Percentiles rank a stretch among this genome's conserved stretches.
Conservation (phyloP, 2,888 invertebrate species). For the Serrognathus titanus region DNA sequence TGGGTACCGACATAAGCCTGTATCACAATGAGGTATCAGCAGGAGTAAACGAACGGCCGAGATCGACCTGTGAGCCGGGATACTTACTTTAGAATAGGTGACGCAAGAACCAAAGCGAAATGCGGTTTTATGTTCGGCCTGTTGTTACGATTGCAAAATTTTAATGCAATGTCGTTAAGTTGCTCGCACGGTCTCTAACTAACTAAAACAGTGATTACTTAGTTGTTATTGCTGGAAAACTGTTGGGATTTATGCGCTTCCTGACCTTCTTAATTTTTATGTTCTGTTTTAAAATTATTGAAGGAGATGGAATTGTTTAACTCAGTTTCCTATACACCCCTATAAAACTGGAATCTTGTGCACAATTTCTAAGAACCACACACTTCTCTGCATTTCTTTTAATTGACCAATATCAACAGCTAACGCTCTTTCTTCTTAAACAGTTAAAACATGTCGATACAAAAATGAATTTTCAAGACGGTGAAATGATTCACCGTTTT, state of each 20-base stretch:
- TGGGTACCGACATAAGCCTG: conserved; percentile 25
- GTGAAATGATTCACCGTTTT: no score
- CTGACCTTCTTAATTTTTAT: neutral
- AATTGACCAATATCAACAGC: no score
- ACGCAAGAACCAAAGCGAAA: conserved; percentile 15
- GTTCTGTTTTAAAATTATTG: no score
- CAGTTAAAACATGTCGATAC: no score
- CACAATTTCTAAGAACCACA: no score
- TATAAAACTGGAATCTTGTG: no score
- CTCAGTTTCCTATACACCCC: no score
- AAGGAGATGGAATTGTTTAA: no score
- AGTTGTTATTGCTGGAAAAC: conserved; percentile 33
- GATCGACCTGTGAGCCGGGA: conserved; percentile 7
- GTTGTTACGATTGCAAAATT: conserved; percentile 41
- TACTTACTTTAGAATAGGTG: conserved; percentile 6
- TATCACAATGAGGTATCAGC: conserved; percentile 26
- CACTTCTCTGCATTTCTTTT: no score
- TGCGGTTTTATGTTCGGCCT: conserved; percentile 26
- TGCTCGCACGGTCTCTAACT: conserved; percentile 31
- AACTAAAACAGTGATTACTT: conserved; percentile 42
- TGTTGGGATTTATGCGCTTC: conserved; percentile 9
- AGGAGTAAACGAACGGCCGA: conserved; percentile 8
- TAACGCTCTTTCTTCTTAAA: no score
- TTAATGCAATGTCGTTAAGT: conserved; percentile 42
- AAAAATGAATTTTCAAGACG: no score